These are phyloP conservation scores for Brachycybe producta DNA, from an alignment of 2,888 invertebrate species.

Conservation along the genomic window DNA sequence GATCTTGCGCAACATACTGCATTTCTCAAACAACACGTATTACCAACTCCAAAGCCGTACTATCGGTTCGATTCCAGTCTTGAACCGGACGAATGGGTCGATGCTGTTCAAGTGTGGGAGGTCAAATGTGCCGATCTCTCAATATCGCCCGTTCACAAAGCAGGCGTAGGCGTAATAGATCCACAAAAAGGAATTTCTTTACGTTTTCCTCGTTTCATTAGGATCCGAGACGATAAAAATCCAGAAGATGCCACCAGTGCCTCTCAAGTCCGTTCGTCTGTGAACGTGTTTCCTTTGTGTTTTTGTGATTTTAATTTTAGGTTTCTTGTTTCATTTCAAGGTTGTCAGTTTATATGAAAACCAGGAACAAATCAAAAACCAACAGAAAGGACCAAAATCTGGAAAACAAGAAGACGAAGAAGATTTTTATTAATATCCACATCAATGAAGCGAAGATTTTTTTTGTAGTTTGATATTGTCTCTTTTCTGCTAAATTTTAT, in stretches of 20 bases:
- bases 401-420: constrained; percentile 24
- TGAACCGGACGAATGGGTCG: constrained; percentile 78
- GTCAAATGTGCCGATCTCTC: constrained; percentile 95
- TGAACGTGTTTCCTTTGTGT: not conserved
- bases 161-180: constrained; percentile 69
- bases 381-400: constrained; percentile 25
- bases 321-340: constrained; percentile 25
- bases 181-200: constrained; percentile 85
- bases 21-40: constrained; percentile 59
- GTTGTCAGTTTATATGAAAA: constrained; percentile 77
- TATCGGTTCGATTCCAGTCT: constrained; percentile 61
- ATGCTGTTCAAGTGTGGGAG: constrained; percentile 82
- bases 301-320: not conserved
- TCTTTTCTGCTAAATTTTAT: not conserved
- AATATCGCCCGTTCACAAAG: constrained; percentile 83
- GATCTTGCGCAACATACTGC: constrained; percentile 62
- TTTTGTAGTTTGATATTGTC: too few relatives aligned
- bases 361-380: constrained; percentile 68
- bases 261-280: constrained; percentile 46
- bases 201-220: constrained; percentile 83
- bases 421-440: constrained; percentile 28
- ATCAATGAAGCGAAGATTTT: too few relatives aligned
- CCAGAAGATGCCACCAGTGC: constrained; percentile 86
- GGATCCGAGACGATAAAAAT: constrained; percentile 79
- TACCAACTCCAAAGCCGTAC: constrained; percentile 61